These are phyloP conservation scores for Phrynocephalus guinanensis DNA, from an alignment of 2,797 vertebrate species.

Conservation along the genomic window DNA sequence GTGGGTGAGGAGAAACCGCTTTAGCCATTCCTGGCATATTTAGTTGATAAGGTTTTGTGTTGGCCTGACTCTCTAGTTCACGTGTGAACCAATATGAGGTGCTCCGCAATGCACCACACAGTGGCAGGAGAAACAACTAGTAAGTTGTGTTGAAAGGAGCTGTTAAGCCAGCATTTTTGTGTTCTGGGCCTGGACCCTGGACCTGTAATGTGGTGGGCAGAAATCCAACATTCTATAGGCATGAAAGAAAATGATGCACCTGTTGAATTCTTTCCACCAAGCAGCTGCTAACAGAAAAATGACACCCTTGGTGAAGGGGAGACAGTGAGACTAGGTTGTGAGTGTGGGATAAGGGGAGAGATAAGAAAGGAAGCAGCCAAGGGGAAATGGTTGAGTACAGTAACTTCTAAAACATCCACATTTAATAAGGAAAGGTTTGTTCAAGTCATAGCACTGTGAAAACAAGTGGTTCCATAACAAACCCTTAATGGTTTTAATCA, in stretches of 20 bases:
- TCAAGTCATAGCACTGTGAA: too few species aligned
- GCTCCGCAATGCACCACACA: not conserved
- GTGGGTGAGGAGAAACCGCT: not conserved
- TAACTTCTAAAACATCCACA: too few species aligned
- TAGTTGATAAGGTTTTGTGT: not conserved
- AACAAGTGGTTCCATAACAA: not conserved
- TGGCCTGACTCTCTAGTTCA: not conserved
- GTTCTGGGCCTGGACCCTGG: not conserved
- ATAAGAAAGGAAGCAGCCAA: too few species aligned
- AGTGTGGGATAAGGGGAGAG: not conserved
- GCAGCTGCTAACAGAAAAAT: not conserved
- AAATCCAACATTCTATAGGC: accelerated
- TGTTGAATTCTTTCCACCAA: not conserved
- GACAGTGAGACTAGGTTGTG: not conserved
- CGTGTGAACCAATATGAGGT: not conserved
- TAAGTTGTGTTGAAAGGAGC: not conserved
- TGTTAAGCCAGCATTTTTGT: not conserved
- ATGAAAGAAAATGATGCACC: not conserved
- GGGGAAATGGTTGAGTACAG: too few species aligned
- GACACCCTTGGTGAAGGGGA: not conserved
- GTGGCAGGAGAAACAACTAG: not conserved
- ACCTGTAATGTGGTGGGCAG: not conserved
- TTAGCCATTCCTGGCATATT: not conserved
- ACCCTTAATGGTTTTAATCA: not conserved
- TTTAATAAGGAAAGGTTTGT: too few species aligned